Conservation (phyloP, 2,888 invertebrate genomes). For the Phaonia tiefii region DNA sequence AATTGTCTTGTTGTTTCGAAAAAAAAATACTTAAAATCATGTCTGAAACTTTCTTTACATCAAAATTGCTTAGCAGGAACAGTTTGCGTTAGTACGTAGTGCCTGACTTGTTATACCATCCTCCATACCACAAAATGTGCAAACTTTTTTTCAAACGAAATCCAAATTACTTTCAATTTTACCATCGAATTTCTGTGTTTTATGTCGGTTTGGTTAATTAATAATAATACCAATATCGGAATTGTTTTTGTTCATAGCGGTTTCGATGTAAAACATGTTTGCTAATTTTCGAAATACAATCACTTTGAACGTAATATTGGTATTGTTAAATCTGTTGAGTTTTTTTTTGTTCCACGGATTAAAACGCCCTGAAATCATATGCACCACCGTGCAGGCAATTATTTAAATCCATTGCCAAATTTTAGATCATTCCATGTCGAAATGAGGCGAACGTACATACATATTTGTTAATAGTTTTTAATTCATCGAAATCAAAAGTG, state of each 20-base stretch:
- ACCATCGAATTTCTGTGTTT: background rate
- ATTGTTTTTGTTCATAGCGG: conserved; percentile 11
- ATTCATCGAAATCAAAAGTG: conserved; percentile 14
- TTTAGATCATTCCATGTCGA: conserved; percentile 47
- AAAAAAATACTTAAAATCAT: no score
- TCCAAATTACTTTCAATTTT: conserved; percentile 29
- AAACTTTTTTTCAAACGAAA: background rate
- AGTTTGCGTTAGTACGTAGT: no score
- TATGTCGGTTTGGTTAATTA: background rate
- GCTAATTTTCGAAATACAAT: conserved; percentile 42
- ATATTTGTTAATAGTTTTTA: background rate
- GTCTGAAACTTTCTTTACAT: no score
- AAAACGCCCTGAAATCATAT: conserved; percentile 34
- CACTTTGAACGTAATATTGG: conserved; percentile 24
- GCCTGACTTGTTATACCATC: no score
- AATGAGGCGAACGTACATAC: conserved; percentile 3
- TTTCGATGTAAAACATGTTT: conserved; percentile 24
- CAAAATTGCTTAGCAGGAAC: no score
- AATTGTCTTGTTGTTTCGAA: no score
- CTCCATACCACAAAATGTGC: no score
- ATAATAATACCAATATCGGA: conserved; percentile 23
- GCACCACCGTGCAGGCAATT: conserved; percentile 1
- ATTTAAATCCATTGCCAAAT: conserved; percentile 33
- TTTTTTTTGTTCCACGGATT: conserved; percentile 6
- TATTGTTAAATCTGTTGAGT: conserved; percentile 20